phyloP scores from a whole-genome alignment of 2,797 vertebrate species.

The Limosa lapponica region DNA sequence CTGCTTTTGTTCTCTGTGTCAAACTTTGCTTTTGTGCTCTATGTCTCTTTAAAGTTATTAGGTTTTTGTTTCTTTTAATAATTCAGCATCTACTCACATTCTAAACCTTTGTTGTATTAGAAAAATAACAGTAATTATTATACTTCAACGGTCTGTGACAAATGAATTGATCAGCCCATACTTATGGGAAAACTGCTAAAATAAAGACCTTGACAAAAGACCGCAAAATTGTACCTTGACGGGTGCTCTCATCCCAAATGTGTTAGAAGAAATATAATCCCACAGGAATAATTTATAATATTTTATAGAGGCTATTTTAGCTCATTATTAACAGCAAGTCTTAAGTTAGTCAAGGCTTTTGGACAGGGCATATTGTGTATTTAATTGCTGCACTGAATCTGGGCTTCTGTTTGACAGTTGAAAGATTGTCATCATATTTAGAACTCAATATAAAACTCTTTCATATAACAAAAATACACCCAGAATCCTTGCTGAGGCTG shows the following conservation, averaged over 20 bases:
- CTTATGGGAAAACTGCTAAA: not conserved
- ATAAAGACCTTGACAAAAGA: not conserved
- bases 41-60: not conserved
- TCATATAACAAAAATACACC: not conserved
- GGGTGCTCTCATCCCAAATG: not conserved
- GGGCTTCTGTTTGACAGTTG: not conserved
- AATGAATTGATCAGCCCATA: not conserved
- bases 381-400: not conserved
- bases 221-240: not conserved
- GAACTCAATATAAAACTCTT: not conserved
- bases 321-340: not conserved
- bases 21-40: not conserved
- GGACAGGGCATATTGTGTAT: not conserved
- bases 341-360: not conserved
- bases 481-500: not conserved
- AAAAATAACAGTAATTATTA: not conserved
- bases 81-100: not conserved
- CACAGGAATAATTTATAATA: not conserved
- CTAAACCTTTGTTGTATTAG: not conserved
- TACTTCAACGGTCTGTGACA: not conserved
- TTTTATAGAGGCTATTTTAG: not conserved
- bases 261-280: not conserved
- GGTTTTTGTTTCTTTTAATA: not conserved
- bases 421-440: not conserved
- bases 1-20: not conserved